A percentile compares a stretch with the other conserved stretches of the same genome.
Conservation (phyloP, 2,797 vertebrate genomes). For the Crossoptilon crossoptilon region DNA sequence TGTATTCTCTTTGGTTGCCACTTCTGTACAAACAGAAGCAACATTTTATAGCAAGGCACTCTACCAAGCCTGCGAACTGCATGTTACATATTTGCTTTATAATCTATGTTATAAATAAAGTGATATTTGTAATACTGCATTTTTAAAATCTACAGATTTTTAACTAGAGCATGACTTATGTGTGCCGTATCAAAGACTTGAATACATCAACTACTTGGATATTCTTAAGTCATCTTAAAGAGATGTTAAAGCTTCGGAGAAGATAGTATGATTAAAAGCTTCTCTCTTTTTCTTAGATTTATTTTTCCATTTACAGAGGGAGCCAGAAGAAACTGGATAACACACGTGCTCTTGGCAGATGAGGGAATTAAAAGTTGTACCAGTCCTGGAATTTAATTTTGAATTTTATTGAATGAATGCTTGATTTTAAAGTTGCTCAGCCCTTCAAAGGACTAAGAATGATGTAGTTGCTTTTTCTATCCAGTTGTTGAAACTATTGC, state of each 20-base stretch:
- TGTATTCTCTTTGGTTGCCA: background rate
- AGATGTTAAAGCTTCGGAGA: background rate
- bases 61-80: background rate
- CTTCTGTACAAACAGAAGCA: background rate
- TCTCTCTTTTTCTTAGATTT: background rate
- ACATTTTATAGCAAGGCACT: background rate
- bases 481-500: background rate
- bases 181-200: background rate
- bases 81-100: background rate
- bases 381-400: background rate
- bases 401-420: background rate
- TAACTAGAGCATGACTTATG: background rate
- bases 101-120: background rate
- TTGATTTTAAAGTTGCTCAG: background rate
- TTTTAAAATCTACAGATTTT: background rate
- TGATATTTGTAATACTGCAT: background rate
- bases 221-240: background rate
- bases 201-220: no score
- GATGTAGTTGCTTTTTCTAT: background rate
- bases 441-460: background rate
- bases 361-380: background rate
- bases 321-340: background rate
- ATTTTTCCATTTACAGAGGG: background rate
- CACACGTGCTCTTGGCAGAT: background rate
- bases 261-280: background rate